phyloP scores from a whole-genome alignment of 1,140 invertebrate species.

The Brevipalpus yothersi region DNA sequence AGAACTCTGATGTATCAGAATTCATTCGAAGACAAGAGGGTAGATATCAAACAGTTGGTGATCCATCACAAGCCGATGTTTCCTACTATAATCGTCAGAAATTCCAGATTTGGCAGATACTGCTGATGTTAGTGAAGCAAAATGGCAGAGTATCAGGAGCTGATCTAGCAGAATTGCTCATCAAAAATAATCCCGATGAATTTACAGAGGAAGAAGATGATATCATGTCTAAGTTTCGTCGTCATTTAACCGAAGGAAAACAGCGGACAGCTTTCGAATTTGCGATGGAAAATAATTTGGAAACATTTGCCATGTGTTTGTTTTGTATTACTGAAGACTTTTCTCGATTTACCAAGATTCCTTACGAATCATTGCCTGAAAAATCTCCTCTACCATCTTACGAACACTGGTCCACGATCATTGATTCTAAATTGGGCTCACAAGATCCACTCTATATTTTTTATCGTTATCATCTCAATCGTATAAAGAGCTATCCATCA shows the following conservation, averaged over 20 bases:
- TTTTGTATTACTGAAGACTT: background rate
- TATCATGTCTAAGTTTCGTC: background rate
- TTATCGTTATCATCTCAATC: background rate
- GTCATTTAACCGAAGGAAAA: conserved; percentile 5
- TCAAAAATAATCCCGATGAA: background rate
- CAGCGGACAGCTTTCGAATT: conserved; percentile 2
- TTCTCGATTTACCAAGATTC: background rate
- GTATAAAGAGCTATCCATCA: background rate
- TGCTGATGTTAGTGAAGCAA: conserved; percentile 4
- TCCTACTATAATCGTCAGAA: conserved; percentile 1
- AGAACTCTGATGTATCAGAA: background rate
- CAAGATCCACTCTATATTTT: conserved; percentile 2
- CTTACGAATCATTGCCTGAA: too few species aligned
- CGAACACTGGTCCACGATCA: background rate
- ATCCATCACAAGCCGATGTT: background rate
- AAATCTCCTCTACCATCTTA: too few species aligned
- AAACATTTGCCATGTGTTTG: background rate
- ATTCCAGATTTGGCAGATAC: conserved; percentile 6
- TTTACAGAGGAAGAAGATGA: background rate
- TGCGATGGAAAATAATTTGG: conserved; percentile 3
- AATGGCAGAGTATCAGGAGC: conserved; percentile 6
- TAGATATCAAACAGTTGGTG: background rate
- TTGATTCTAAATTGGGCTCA: background rate
- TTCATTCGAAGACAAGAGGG: background rate
- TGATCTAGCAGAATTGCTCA: conserved; percentile 3